Percentiles rank a stretch among this genome's conserved stretches.
These are phyloP conservation scores for Psittacara wagleri DNA, from an alignment of 2,113 vertebrate species.

Conservation along the genomic window DNA sequence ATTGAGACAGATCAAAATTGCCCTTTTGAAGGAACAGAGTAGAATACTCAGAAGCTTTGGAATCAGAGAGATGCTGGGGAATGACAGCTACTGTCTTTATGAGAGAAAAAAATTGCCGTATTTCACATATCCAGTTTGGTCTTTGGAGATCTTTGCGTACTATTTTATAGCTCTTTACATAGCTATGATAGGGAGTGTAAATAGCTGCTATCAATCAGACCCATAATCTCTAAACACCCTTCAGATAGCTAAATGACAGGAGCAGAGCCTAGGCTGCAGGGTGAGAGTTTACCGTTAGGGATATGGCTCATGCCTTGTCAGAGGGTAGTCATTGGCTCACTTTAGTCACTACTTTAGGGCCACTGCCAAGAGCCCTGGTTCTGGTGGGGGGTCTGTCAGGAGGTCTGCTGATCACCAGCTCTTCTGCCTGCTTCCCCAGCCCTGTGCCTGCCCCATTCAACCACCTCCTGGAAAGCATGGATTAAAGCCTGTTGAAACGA, in stretches of 20 bases:
- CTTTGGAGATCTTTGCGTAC: background rate
- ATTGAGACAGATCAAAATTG: background rate
- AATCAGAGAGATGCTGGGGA: background rate
- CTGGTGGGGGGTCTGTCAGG: background rate
- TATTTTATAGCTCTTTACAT: background rate
- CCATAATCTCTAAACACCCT: background rate
- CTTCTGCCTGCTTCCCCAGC: background rate
- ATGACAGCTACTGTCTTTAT: background rate
- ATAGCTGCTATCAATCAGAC: background rate
- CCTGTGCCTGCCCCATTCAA: accelerated
- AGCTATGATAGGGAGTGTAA: background rate
- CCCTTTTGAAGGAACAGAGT: background rate
- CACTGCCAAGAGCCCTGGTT: background rate
- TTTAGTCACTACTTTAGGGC: background rate
- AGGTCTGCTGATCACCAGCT: background rate
- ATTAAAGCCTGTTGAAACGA: background rate
- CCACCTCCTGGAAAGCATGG: background rate
- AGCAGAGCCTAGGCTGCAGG: background rate
- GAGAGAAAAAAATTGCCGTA: background rate
- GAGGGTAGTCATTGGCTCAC: background rate
- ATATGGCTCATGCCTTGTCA: background rate
- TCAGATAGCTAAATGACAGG: background rate
- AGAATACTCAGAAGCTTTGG: background rate
- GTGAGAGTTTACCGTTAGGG: accelerated
- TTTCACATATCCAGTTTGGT: background rate